Evolutionary conservation across 2,113 vertebrate genomes (phyloP), one percentile per base, ranked within the genome.

Genomic region (Hippocampus abdominalis): DNA sequence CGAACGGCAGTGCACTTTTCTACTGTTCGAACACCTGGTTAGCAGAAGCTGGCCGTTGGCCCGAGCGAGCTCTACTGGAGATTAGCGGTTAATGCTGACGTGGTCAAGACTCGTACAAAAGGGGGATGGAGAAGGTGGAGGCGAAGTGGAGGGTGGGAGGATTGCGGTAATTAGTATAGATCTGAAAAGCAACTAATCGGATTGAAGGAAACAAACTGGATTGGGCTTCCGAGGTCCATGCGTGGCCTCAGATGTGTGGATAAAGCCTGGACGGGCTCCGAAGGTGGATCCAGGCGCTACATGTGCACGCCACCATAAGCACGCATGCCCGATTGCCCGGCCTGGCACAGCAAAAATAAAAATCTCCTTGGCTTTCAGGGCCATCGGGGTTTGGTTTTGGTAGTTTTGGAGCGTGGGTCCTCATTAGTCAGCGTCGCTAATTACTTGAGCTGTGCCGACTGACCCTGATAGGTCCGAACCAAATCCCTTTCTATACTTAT

Each of bases 171-270:
- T 91, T 89, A 91, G 86, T 89, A 89, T 90, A 82, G 90, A 91
- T 92, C 89, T 87, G 83, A 84, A 88, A 86, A 86, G 84, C 86
- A 87, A 79, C 86, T 91, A 91, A 92, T 92, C 84, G 88, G 89
- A 92, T 92, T 91, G 87, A 84, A 83, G 80, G 81, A 87, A 87
- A 84, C 87, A 88, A 91, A 92, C 89, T 86, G 87, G 89, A 90
- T 90, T 89, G 86, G 64, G 74, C 82, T 84, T 87, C 78, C 56
- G 78, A 84, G 82, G 85, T 72, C 76, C 77, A 57, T 72, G 70
- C 68, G 8, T 9, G 63, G 68, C 73, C 71, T 81, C 77, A 75
- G 82, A 87, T 85, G 83, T 29, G 27, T 59, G 75, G 82, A 83
- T 82, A 84, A 82, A 79, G 80, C 57, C 71, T 56, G 77, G 80